Conservation (phyloP, 2,797 vertebrate species). For the Arctocebus calabarensis region DNA sequence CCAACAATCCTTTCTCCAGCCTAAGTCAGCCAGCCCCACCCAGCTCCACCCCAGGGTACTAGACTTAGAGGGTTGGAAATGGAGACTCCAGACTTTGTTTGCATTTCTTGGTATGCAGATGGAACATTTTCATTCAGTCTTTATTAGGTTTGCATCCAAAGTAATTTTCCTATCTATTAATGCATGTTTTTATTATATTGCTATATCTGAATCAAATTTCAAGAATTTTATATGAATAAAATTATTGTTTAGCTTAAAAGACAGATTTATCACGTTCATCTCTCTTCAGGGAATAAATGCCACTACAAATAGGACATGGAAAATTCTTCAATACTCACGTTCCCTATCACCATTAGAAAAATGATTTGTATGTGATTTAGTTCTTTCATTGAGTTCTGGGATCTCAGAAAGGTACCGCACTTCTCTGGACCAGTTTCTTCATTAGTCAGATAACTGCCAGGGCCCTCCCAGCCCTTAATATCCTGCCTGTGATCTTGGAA, state of each 20-base stretch:
- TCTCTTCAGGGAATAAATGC: conserved; percentile 29
- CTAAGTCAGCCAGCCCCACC: not conserved
- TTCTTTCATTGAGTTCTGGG: not conserved
- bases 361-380: not conserved
- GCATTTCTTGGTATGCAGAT: not conserved
- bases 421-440: not conserved
- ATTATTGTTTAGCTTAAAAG: conserved; percentile 54
- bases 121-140: not conserved
- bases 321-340: not conserved
- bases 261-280: conserved; percentile 21
- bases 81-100: not conserved
- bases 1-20: not conserved
- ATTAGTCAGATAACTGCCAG: not conserved
- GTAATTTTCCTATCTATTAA: conserved; percentile 40
- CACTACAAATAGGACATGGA: not conserved
- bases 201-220: conserved; percentile 44
- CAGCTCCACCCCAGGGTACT: not conserved
- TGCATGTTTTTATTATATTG: conserved; percentile 56
- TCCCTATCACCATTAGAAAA: not conserved
- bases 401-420: not conserved
- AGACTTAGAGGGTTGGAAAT: not conserved
- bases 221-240: conserved; percentile 22
- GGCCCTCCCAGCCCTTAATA: not conserved
- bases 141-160: conserved; percentile 49
- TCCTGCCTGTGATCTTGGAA: not conserved